phyloP scores from a whole-genome alignment of 2,888 invertebrate genomes.

The Stratiomys singularior region DNA sequence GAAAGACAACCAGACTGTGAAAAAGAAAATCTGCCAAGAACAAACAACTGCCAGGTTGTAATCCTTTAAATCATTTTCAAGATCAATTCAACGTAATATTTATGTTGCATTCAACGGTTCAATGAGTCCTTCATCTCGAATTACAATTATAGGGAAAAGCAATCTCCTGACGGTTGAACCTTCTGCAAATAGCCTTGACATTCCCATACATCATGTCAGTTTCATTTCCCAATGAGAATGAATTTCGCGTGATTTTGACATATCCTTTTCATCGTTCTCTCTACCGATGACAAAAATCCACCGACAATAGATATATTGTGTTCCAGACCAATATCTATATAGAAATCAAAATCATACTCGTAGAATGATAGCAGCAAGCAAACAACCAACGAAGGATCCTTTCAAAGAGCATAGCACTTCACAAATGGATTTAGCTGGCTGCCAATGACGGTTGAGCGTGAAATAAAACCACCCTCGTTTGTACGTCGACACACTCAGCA shows the following conservation, averaged over 20 bases:
- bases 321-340: neutral
- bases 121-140: constrained; percentile 4
- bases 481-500: neutral
- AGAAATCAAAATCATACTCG: neutral
- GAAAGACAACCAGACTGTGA: no score
- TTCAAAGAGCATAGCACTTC: no score
- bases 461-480: constrained; percentile 15
- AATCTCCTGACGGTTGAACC: neutral
- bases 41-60: no score
- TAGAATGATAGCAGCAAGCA: neutral
- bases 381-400: neutral
- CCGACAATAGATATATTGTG: neutral
- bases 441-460: no score
- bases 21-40: no score
- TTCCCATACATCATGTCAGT: constrained; percentile 26
- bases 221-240: constrained; percentile 21
- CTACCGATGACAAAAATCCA: neutral
- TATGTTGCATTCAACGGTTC: neutral
- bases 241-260: constrained; percentile 33
- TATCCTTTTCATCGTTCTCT: constrained; percentile 24
- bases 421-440: no score
- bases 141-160: neutral
- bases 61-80: neutral
- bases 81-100: neutral
- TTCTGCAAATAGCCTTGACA: neutral